Evolutionary conservation across 1,140 invertebrate species (phyloP), one percentile per base, ranked within the genome.

Genomic region (Propsilocerus akamusi): DNA sequence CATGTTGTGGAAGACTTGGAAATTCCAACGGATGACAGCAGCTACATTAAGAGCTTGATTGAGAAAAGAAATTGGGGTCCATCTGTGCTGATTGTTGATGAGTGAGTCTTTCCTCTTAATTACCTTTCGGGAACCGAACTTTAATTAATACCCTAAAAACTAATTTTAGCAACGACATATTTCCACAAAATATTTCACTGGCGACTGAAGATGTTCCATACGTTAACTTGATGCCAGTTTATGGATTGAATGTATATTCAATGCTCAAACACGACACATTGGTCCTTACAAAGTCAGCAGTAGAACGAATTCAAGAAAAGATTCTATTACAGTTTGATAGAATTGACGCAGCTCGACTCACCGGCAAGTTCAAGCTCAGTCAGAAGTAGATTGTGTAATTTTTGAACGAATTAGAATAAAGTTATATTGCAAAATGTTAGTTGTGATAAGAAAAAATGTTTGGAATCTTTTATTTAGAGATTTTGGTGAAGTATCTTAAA

Each of bases 191-290:
- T 61, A 87, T 96, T 53, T 76, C 83, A 46, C 58, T 78, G 22
- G 92, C 93, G 4, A 78, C 80, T 14, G 78, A 87, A 56, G 50
- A 61, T 5, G 71, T 95, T 24, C 75, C 75, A 50, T 81, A 90
- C 59, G 77, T 94, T 4, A 97, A 93, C 68, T 66, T 97, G n/a
- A 94, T 97, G 87, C 94, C 95, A 25, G 78, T 82, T 32, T 97
- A 95, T 74, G 91, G 83, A 14, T 65, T 87, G 2, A 86, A 86
- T 68, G 81, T 85, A 0, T 83, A 84, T 57, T 95, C 75, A 63
- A 96, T 99, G 87, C 63, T 98, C 26, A 99, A 98, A 71, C 87
- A 98, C 69, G 81, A 93, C 52, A 97, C 94, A 0, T 62, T 99
- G 12, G 81, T 99, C 2, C 62, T 99, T 1, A 97, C 95, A 2